Percentiles rank a stretch among this genome's conserved stretches.
phyloP scores from a whole-genome alignment of 2,888 invertebrate species.

The Mythimna vitellina region DNA sequence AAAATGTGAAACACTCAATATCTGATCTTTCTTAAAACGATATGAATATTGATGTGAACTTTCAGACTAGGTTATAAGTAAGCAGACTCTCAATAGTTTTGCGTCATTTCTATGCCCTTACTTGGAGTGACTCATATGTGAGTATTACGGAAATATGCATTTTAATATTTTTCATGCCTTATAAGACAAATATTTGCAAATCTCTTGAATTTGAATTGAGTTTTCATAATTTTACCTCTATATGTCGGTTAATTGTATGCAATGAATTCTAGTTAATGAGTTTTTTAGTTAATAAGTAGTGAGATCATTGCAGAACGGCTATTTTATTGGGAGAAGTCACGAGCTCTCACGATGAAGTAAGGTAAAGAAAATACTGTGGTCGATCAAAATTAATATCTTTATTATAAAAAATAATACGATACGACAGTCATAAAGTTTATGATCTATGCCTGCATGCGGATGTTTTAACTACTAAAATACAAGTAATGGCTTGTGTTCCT shows the following conservation, averaged over 20 bases:
- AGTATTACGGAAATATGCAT: not conserved
- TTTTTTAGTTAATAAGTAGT: not conserved
- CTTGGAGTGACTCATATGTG: not conserved
- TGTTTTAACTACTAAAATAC: not conserved
- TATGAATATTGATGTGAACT: constrained; percentile 13
- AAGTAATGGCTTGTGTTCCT: not conserved
- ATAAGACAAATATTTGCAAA: not conserved
- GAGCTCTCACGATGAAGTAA: no score
- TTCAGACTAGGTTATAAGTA: not conserved
- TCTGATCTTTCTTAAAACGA: constrained; percentile 12
- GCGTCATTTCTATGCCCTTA: not conserved
- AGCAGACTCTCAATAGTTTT: constrained; percentile 5
- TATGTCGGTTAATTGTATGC: not conserved
- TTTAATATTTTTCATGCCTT: not conserved
- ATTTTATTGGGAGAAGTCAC: not conserved
- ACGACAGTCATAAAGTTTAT: no score
- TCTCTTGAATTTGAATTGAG: not conserved
- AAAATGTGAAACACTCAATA: not conserved
- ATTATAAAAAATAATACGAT: no score
- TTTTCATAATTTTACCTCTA: constrained; percentile 1
- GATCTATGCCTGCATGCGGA: not conserved
- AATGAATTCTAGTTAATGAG: not conserved
- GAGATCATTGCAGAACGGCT: not conserved
- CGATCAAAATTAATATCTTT: not conserved
- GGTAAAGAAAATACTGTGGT: not conserved